Evolutionary conservation across 2,113 vertebrate genomes (phyloP).

Genomic region (Ptychochromis oligacanthus): DNA sequence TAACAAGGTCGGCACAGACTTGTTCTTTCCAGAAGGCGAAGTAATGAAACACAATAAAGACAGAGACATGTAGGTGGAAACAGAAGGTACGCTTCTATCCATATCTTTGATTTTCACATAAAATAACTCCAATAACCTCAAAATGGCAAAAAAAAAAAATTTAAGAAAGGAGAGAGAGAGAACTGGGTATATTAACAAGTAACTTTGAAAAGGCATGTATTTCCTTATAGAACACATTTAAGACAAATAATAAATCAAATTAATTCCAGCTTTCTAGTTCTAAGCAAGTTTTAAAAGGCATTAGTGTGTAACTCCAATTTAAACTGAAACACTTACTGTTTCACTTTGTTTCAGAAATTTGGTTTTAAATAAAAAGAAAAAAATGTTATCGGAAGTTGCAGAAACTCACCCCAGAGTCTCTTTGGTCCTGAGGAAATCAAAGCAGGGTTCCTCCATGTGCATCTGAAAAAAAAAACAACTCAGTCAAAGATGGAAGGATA

Average conservation of each 20-base stretch:
- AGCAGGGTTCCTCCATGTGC: constrained; percentile 99
- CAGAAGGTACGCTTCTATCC: neutral
- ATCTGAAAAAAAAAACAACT: constrained; percentile 83
- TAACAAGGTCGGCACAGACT: neutral
- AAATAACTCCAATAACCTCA: neutral
- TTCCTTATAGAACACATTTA: neutral
- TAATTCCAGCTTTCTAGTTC: neutral
- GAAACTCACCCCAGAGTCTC: constrained; percentile 92
- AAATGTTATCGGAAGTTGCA: neutral
- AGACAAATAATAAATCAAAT: neutral
- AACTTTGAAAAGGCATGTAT: neutral
- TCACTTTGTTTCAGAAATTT: neutral
- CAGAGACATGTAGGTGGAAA: neutral
- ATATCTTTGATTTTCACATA: neutral
- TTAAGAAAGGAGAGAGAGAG: neutral
- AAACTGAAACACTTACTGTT: neutral
- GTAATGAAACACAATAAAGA: neutral
- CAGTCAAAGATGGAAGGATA: neutral
- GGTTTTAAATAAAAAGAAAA: neutral
- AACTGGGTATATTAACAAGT: neutral
- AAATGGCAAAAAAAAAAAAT: neutral
- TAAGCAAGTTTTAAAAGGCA: neutral
- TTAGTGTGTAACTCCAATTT: neutral
- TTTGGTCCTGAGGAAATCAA: constrained; percentile 97
- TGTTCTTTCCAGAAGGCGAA: neutral